Evolutionary conservation across 2,888 invertebrate genomes (phyloP).

Genomic region (Glaucopsyche alexis): DNA sequence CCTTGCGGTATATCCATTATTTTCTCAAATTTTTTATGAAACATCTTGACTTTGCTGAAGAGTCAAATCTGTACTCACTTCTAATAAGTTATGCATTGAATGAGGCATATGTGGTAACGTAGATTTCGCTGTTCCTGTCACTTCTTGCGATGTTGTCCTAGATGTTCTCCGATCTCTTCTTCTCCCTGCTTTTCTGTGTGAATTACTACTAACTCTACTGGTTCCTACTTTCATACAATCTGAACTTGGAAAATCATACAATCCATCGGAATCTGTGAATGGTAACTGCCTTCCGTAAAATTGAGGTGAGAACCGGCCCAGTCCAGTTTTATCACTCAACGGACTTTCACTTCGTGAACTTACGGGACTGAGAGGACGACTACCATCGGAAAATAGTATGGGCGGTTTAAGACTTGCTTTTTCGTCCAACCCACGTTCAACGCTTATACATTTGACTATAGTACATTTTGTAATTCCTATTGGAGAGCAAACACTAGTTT

Average conservation of each 20-base stretch:
- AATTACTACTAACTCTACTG: slow-evolving; percentile 68
- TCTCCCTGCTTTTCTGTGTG: slow-evolving; percentile 81
- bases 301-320: slow-evolving; percentile 85
- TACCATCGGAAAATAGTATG: slow-evolving; percentile 79
- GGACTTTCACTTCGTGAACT: slow-evolving; percentile 90
- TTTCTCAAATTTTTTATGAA: too few relatives aligned
- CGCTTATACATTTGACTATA: slow-evolving; percentile 78
- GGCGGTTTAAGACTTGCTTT: slow-evolving; percentile 67
- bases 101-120: slow-evolving; percentile 77
- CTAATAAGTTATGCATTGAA: slow-evolving; percentile 80
- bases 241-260: slow-evolving; percentile 89
- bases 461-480: slow-evolving; percentile 75
- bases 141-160: slow-evolving; percentile 71
- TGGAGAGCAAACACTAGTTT: slow-evolving; percentile 65
- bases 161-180: slow-evolving; percentile 82
- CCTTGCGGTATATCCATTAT: too few relatives aligned
- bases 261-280: slow-evolving; percentile 88
- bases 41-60: too few relatives aligned
- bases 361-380: slow-evolving; percentile 84
- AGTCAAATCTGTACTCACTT: slow-evolving; percentile 59
- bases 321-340: slow-evolving; percentile 85
- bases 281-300: slow-evolving; percentile 86
- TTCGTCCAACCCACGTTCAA: slow-evolving; percentile 77
- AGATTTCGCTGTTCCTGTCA: slow-evolving; percentile 74
- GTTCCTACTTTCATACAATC: slow-evolving; percentile 82